These are phyloP conservation scores for Telmatochromis bifrenatus DNA, from an alignment of 2,113 vertebrate species.

Conservation along the genomic window DNA sequence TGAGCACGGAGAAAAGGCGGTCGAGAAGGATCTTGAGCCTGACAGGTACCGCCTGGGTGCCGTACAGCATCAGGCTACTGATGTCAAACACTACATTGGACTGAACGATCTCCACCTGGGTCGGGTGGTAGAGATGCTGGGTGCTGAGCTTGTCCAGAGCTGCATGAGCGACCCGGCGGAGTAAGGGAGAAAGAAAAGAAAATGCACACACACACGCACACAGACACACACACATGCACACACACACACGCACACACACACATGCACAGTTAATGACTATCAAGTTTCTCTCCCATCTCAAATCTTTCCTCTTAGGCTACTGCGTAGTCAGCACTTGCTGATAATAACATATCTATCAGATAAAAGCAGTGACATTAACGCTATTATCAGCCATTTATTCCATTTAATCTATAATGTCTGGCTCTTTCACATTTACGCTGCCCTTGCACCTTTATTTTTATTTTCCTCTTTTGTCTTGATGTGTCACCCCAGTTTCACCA, in stretches of 20 bases:
- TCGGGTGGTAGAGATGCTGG: slow-evolving; percentile 84
- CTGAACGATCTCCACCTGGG: slow-evolving; percentile 97
- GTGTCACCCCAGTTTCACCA: not conserved
- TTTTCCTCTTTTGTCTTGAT: slow-evolving; percentile 65
- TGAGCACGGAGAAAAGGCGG: slow-evolving; percentile 96
- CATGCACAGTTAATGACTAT: slow-evolving; percentile 76
- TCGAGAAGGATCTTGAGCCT: slow-evolving; percentile 96
- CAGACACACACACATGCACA: not conserved
- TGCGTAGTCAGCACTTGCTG: slow-evolving; percentile 83
- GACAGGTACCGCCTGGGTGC: slow-evolving; percentile 92
- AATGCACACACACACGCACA: not conserved
- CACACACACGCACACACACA: not conserved
- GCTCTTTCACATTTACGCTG: slow-evolving; percentile 3
- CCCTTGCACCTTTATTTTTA: slow-evolving; percentile 9
- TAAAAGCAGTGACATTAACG: slow-evolving; percentile 89
- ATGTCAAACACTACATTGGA: slow-evolving; percentile 97
- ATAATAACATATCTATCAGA: slow-evolving; percentile 88
- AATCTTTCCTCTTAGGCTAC: slow-evolving; percentile 80
- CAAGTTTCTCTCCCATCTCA: slow-evolving; percentile 81
- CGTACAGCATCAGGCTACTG: slow-evolving; percentile 97
- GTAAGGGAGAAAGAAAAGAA: not conserved
- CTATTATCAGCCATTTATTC: slow-evolving; percentile 83
- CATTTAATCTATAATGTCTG: slow-evolving; percentile 81
- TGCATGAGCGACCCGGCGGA: slow-evolving; percentile 45
- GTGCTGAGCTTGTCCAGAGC: slow-evolving; percentile 94